phyloP scores from a whole-genome alignment of 2,888 invertebrate genomes.

The Stegophylla sp. region DNA sequence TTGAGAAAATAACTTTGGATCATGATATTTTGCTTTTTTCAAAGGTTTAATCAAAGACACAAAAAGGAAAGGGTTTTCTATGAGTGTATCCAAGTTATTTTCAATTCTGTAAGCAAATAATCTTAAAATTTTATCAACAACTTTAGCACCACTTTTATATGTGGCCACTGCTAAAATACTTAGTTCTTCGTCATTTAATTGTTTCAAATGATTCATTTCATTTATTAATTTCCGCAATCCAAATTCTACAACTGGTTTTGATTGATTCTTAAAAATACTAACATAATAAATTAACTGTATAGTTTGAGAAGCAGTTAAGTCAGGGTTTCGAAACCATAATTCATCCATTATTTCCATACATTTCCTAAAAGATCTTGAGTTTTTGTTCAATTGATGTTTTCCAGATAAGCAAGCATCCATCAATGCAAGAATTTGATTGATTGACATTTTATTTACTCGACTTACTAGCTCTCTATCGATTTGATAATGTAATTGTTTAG shows the following conservation, averaged over 20 bases:
- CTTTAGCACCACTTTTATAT: slow-evolving; percentile 40
- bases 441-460: slow-evolving; percentile 25
- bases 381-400: slow-evolving; percentile 6
- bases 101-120: slow-evolving; percentile 40
- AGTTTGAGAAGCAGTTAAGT: slow-evolving; percentile 43
- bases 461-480: slow-evolving; percentile 37
- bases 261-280: slow-evolving; percentile 38
- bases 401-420: slow-evolving; percentile 44
- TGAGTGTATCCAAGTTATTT: slow-evolving; percentile 35
- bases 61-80: slow-evolving; percentile 30
- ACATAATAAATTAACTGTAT: slow-evolving; percentile 47
- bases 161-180: slow-evolving; percentile 41
- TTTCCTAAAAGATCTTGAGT: slow-evolving; percentile 30
- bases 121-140: slow-evolving; percentile 49
- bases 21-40: slow-evolving; percentile 54
- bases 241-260: slow-evolving; percentile 7
- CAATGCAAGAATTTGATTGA: slow-evolving; percentile 32
- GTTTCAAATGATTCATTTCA: slow-evolving; percentile 35
- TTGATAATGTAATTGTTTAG: not conserved
- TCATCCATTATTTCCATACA: slow-evolving; percentile 40
- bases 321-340: slow-evolving; percentile 51
- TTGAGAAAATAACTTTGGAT: slow-evolving; percentile 20
- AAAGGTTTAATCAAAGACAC: slow-evolving; percentile 40
- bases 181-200: slow-evolving; percentile 41
- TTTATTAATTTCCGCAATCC: slow-evolving; percentile 50